phyloP scores from a whole-genome alignment of 2,797 vertebrate species.

The Adrianichthys oophorus region DNA sequence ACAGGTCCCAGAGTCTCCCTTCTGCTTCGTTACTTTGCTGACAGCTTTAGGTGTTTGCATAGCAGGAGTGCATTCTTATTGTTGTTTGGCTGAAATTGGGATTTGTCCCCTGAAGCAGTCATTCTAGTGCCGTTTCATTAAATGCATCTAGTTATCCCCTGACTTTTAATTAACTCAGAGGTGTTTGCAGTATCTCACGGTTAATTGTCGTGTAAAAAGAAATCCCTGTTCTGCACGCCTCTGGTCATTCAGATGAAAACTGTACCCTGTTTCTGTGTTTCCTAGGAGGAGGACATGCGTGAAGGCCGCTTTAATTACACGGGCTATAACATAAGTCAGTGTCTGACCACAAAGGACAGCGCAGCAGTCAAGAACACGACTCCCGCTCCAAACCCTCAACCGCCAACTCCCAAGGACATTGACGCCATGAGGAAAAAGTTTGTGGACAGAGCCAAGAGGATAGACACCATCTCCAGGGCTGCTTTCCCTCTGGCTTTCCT shows the following conservation, averaged over 20 bases:
- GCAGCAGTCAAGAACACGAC: slow-evolving; percentile 84
- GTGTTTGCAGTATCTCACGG: slow-evolving; percentile 19
- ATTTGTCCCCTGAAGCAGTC: slow-evolving; percentile 19
- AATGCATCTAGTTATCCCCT: slow-evolving; percentile 20
- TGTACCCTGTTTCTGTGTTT: slow-evolving; percentile 7
- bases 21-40: neutral
- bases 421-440: slow-evolving; percentile 95
- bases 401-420: slow-evolving; percentile 82
- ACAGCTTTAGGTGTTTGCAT: slow-evolving; percentile 4
- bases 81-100: slow-evolving; percentile 24
- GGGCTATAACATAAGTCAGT: slow-evolving; percentile 90
- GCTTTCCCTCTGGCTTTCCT: slow-evolving; percentile 97
- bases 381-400: slow-evolving; percentile 73
- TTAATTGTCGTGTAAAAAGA: slow-evolving; percentile 12
- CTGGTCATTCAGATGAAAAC: neutral
- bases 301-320: slow-evolving; percentile 94
- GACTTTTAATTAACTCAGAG: slow-evolving; percentile 20
- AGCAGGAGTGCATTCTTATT: slow-evolving; percentile 1
- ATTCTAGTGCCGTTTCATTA: slow-evolving; percentile 18
- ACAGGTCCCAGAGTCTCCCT: neutral
- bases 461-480: slow-evolving; percentile 96
- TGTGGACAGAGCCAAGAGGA: slow-evolving; percentile 97
- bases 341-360: slow-evolving; percentile 90
- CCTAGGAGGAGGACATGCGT: slow-evolving; percentile 89
- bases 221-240: neutral